These are phyloP conservation scores for Pollenia angustigena DNA, from an alignment of 2,888 invertebrate species.

Conservation along the genomic window DNA sequence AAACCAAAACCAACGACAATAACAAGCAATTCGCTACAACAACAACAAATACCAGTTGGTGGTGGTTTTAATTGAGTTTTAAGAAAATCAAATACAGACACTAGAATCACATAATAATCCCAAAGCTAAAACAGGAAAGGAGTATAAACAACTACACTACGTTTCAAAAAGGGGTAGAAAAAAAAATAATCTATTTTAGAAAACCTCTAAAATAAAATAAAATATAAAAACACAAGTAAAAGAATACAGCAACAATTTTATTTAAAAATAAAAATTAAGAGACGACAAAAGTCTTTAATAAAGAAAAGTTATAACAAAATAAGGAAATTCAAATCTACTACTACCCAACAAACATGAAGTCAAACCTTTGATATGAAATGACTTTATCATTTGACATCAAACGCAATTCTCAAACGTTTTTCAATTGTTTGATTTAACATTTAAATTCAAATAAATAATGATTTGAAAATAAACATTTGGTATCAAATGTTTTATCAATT, in stretches of 20 bases:
- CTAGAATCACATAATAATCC: slow-evolving; percentile 68
- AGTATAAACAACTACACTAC: background rate
- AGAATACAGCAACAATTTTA: slow-evolving; percentile 74
- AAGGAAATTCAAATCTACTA: slow-evolving; percentile 13
- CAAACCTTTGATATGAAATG: too few species aligned
- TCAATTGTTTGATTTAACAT: too few species aligned
- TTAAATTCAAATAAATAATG: too few species aligned
- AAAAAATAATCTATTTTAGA: slow-evolving; percentile 79
- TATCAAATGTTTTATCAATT: too few species aligned
- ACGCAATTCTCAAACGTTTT: too few species aligned
- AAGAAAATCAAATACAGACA: slow-evolving; percentile 61
- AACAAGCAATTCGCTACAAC: slow-evolving; percentile 34
- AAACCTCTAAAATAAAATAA: slow-evolving; percentile 79
- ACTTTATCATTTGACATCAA: too few species aligned
- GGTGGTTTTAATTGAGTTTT: slow-evolving; percentile 60
- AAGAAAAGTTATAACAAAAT: slow-evolving; percentile 64
- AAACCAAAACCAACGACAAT: slow-evolving; percentile 20
- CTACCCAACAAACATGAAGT: too few species aligned
- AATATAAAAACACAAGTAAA: slow-evolving; percentile 29
- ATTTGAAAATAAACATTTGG: too few species aligned
- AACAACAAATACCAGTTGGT: slow-evolving; percentile 38
- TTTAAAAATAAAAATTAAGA: slow-evolving; percentile 81
- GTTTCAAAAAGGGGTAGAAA: slow-evolving; percentile 60
- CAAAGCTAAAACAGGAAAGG: slow-evolving; percentile 14
- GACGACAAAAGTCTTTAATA: slow-evolving; percentile 77